A percentile compares a stretch with the other conserved stretches of the same genome.
These are phyloP conservation scores for Microctonus hyperodae DNA, from an alignment of 2,888 invertebrate species.

Conservation along the genomic window DNA sequence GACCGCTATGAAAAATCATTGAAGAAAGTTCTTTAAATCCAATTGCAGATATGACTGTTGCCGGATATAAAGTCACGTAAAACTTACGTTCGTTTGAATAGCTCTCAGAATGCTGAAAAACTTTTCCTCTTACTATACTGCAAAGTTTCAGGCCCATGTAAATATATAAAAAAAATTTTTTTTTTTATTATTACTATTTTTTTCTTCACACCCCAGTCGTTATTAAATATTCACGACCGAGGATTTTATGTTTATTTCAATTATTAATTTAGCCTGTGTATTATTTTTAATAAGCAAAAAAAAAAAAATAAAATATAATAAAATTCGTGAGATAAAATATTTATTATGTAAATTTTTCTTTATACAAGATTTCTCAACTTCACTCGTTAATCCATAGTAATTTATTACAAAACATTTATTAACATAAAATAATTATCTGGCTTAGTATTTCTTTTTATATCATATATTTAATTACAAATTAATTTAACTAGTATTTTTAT, in stretches of 20 bases:
- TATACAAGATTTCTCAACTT: neutral
- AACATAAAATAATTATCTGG: neutral
- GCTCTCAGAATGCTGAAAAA: neutral
- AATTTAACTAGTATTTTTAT: too few species aligned
- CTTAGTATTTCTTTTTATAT: neutral
- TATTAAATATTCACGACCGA: neutral
- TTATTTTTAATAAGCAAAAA: neutral
- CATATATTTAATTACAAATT: neutral
- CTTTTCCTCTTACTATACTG: neutral
- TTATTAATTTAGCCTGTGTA: neutral
- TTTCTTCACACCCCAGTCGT: neutral
- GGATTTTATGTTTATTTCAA: neutral
- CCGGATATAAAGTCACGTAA: neutral
- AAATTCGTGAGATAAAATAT: neutral
- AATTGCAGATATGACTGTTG: slow-evolving; percentile 4
- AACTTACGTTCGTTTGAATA: neutral
- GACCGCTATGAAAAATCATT: neutral
- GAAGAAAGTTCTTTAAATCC: neutral
- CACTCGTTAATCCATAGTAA: neutral
- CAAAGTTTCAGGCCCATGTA: neutral
- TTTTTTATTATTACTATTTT: too few species aligned
- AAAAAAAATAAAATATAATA: neutral
- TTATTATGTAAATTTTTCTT: neutral
- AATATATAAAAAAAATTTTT: neutral
- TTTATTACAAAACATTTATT: neutral